Evolutionary conservation across 2,888 invertebrate species (phyloP).

Genomic region (Hyposoter dolosus): DNA sequence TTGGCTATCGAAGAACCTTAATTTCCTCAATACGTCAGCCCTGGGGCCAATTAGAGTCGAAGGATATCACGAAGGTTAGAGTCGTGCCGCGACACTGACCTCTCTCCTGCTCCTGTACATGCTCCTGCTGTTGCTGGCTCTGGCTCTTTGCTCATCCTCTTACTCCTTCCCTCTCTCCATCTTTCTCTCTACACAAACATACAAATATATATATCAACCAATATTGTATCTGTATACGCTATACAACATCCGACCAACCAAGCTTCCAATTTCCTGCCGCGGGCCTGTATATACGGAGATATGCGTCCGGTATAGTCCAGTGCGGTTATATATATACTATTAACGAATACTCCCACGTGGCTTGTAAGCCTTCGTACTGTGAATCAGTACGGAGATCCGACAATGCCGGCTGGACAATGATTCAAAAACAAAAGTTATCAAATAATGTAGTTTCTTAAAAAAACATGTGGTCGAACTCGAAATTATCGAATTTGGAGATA

Average conservation of each 20-base stretch:
- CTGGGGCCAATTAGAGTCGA: constrained; percentile 80
- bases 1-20: constrained; percentile 76
- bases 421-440: neutral
- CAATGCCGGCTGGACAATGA: constrained; percentile 7
- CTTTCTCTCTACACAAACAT: neutral
- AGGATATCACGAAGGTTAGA: constrained; percentile 74
- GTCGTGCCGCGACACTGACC: constrained; percentile 77
- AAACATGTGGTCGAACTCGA: no score
- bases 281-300: constrained; percentile 71
- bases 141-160: constrained; percentile 69
- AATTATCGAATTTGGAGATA: no score
- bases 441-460: neutral
- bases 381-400: constrained; percentile 5
- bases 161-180: constrained; percentile 27
- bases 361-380: constrained; percentile 23
- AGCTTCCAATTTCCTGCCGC: constrained; percentile 82
- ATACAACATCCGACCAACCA: constrained; percentile 44
- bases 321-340: constrained; percentile 36
- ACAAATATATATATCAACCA: neutral
- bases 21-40: constrained; percentile 80
- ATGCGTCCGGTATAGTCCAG: constrained; percentile 64
- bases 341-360: constrained; percentile 58
- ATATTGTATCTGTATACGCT: constrained; percentile 44
- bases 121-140: constrained; percentile 57
- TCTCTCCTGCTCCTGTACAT: constrained; percentile 70